phyloP scores from a whole-genome alignment of 2,113 vertebrate species.

The Strix uralensis region DNA sequence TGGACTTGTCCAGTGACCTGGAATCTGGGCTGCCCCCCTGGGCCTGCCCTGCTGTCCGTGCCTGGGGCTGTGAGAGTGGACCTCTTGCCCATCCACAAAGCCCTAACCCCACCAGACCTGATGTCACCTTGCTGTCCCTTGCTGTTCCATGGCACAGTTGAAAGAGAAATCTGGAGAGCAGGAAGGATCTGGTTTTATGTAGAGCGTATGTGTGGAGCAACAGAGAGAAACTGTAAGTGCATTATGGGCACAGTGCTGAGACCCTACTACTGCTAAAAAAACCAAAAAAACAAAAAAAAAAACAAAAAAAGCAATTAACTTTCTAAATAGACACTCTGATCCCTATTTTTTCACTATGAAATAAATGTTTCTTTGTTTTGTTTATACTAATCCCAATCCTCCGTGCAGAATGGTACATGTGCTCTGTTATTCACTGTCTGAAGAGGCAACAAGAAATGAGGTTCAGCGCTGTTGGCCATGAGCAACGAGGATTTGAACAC shows the following conservation, averaged over 20 bases:
- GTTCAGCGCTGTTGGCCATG: neutral
- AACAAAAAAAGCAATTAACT: neutral
- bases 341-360: neutral
- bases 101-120: neutral
- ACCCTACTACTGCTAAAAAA: neutral
- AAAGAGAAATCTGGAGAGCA: neutral
- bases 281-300: neutral
- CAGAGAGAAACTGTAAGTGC: neutral
- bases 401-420: neutral
- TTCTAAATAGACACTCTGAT: neutral
- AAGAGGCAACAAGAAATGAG: neutral
- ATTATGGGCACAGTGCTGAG: neutral
- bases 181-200: neutral
- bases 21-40: neutral
- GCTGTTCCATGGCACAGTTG: neutral
- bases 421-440: neutral
- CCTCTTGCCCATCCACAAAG: neutral
- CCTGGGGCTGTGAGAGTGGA: neutral
- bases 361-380: neutral
- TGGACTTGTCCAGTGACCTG: neutral
- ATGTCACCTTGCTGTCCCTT: neutral
- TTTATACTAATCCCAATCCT: neutral
- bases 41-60: neutral
- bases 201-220: neutral
- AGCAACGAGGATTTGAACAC: neutral